A percentile compares a stretch with the other conserved stretches of the same genome.
phyloP scores from a whole-genome alignment of 2,888 invertebrate genomes.

The Gastracanthus pulcherrimus region DNA sequence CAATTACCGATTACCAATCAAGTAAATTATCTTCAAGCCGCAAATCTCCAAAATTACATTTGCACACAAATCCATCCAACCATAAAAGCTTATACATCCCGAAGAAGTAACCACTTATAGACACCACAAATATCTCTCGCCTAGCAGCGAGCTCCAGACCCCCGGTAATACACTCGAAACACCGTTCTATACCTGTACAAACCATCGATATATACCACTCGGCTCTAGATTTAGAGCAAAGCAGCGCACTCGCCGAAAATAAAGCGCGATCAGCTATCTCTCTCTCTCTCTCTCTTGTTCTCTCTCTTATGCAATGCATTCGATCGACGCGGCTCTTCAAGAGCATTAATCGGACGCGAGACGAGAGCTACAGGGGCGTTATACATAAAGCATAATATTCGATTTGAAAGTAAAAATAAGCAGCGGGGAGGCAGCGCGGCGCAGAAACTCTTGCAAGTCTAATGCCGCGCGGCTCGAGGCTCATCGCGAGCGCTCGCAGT shows the following conservation, averaged over 20 bases:
- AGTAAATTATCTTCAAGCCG: too few species aligned
- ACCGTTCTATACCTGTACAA: not conserved
- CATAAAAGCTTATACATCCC: too few species aligned
- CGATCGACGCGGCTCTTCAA: slow-evolving; percentile 1
- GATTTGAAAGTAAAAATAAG: slow-evolving; percentile 75
- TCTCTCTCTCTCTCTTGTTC: too few species aligned
- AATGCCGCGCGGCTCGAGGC: slow-evolving; percentile 65
- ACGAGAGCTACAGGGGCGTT: not conserved
- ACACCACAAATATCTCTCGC: too few species aligned
- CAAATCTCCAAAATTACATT: too few species aligned
- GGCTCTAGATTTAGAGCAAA: not conserved
- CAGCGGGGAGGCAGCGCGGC: not conserved
- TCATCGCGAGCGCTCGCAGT: too few species aligned
- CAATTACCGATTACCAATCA: too few species aligned
- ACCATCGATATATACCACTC: not conserved
- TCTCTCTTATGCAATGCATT: slow-evolving; percentile 25
- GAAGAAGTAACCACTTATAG: too few species aligned
- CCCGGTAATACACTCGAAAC: slow-evolving; percentile 61
- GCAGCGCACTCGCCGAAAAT: not conserved
- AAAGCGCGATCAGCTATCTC: not conserved
- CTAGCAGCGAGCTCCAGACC: too few species aligned
- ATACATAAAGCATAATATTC: slow-evolving; percentile 61
- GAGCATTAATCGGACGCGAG: not conserved
- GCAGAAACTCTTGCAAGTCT: slow-evolving; percentile 67
- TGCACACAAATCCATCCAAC: too few species aligned